Base-by-base conservation (phyloP, 2,888 invertebrate genomes). In the Cylindroiulus punctatus region DNA sequence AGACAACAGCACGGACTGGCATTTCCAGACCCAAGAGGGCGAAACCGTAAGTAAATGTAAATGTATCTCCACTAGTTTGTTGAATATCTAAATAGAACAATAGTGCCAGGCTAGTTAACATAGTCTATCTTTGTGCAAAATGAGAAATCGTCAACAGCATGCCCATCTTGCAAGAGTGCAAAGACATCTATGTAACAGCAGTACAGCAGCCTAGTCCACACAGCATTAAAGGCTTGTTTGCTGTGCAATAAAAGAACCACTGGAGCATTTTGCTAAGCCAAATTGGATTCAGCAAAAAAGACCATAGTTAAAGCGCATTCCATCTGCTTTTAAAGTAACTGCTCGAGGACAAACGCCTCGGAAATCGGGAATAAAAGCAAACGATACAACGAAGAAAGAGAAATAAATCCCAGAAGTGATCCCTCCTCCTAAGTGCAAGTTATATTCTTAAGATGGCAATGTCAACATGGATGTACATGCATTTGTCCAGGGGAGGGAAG, bases 401-500 rank as follows among this genome's bases (percentile, higher is more conserved):
- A 65, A 65, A 65, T 65, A 65, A 65, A 65, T 65, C 65, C 65
- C 65, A 5, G 65, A 65, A 65, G 65, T 65, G 65, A 65, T 65
- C 26, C 65, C 7, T 26, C 7, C 26, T 65, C 65, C 26, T 65
- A 65, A 65, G 65, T 65, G 65, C 65, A 26, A 26, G 65, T 65
- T 65, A 65, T 26, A 65, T 26, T 26, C 26, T 26, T 65, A 22
- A 26, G 65, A 52, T 52, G n/a, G 52, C n/a, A 52, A n/a, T 52
- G n/a, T 19, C 19, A 65, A 26, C 19, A 26, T 65, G 65, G 26
- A 44, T 12, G 40, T 40, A 40, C 47, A n/a, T 47, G n/a, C n/a
- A 7, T n/a, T 65, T 3, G 19, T 65, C 65, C 65, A 26, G 26
- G 8, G 26, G 65, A 22, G 22, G 26, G n/a, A 8, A 26, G 10